These are phyloP conservation scores for Bucorvus abyssinicus DNA, from an alignment of 2,797 vertebrate species.

Conservation along the genomic window DNA sequence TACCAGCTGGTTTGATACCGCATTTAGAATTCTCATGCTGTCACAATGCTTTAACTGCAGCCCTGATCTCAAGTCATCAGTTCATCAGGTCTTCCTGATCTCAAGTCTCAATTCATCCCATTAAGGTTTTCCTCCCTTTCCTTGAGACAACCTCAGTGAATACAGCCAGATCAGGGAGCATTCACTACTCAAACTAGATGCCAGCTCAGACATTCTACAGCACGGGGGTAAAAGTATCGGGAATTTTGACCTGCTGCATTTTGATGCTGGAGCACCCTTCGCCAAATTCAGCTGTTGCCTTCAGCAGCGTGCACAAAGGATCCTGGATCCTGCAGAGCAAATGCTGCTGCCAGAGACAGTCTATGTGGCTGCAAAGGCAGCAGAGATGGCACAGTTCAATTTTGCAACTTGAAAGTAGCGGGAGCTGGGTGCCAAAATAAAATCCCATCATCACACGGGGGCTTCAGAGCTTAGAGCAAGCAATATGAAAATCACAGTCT, in stretches of 20 bases:
- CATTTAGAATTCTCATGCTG: constrained; percentile 39
- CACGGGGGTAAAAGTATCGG: not conserved
- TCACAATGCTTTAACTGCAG: not conserved
- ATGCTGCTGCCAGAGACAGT: not conserved
- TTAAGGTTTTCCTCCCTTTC: not conserved
- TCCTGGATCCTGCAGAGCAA: not conserved
- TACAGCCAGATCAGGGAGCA: fast-evolving
- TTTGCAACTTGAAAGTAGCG: not conserved
- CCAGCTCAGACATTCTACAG: not conserved
- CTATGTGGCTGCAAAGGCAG: fast-evolving
- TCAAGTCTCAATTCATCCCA: not conserved
- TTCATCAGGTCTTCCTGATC: too few species aligned
- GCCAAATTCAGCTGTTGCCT: not conserved
- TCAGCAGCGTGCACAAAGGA: not conserved
- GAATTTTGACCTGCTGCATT: not conserved
- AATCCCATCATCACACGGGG: not conserved
- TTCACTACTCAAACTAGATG: not conserved
- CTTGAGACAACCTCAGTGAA: not conserved
- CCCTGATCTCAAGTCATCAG: not conserved
- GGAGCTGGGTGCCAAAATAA: not conserved
- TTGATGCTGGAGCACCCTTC: not conserved
- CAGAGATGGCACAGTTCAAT: not conserved
- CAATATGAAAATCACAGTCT: not conserved
- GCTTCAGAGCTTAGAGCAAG: not conserved
- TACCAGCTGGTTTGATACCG: constrained; percentile 53